These are phyloP conservation scores for Brenthis daphne DNA, from an alignment of 2,888 invertebrate genomes.

Conservation along the genomic window DNA sequence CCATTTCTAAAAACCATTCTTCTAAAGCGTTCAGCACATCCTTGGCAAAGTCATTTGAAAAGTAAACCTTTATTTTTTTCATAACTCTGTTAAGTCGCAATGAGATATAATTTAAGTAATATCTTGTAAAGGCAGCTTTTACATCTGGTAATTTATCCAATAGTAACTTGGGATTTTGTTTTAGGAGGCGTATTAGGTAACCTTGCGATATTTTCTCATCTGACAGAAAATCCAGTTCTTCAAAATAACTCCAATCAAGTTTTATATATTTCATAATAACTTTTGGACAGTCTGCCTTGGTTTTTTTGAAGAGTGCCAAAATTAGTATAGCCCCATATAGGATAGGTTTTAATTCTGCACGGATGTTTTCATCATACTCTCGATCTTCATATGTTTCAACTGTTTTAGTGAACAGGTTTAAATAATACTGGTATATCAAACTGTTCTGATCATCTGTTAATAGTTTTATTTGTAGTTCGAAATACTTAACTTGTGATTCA, in stretches of 20 bases:
- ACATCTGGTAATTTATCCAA: slow-evolving; percentile 32
- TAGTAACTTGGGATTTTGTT: slow-evolving; percentile 41
- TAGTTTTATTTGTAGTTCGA: slow-evolving; percentile 32
- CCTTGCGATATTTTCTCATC: slow-evolving; percentile 36
- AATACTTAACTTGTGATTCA: slow-evolving; percentile 28
- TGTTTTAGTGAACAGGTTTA: slow-evolving; percentile 46
- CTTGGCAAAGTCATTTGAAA: slow-evolving; percentile 52
- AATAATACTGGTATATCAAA: slow-evolving; percentile 45
- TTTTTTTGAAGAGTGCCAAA: slow-evolving; percentile 46
- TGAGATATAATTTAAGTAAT: neutral
- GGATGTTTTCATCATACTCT: slow-evolving; percentile 36
- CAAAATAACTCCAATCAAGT: slow-evolving; percentile 43
- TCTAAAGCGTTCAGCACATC: slow-evolving; percentile 48
- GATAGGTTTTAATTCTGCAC: slow-evolving; percentile 36
- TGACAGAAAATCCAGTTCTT: slow-evolving; percentile 37
- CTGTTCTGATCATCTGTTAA: slow-evolving; percentile 42
- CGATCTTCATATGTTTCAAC: slow-evolving; percentile 42
- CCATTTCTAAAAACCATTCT: slow-evolving; percentile 37
- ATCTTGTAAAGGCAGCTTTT: slow-evolving; percentile 6
- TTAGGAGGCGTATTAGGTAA: slow-evolving; percentile 40
- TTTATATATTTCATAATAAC: slow-evolving; percentile 48
- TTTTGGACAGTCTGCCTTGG: slow-evolving; percentile 51
- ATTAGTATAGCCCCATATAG: slow-evolving; percentile 43
- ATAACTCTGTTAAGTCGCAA: slow-evolving; percentile 47
- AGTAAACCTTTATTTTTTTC: slow-evolving; percentile 57